Conservation (phyloP, 2,888 invertebrate genomes). For the Euphydryas editha region DNA sequence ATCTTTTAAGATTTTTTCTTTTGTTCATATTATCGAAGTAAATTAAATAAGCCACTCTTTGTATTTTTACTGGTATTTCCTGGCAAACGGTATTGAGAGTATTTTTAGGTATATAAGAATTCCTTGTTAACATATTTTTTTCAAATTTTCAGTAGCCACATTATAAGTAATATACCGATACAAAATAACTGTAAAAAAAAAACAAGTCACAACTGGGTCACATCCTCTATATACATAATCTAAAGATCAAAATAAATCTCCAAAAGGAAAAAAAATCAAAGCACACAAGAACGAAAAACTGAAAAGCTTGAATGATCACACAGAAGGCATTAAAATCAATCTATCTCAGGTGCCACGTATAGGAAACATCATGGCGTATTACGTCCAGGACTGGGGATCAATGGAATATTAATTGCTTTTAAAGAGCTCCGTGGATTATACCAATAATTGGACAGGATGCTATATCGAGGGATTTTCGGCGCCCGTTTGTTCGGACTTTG, state of each 20-base stretch:
- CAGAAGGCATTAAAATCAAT: slow-evolving; percentile 43
- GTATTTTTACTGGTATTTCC: neutral
- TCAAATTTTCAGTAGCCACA: too few species aligned
- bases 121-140: too few species aligned
- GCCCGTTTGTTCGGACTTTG: slow-evolving; percentile 41
- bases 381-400: slow-evolving; percentile 49
- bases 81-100: too few species aligned
- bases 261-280: neutral
- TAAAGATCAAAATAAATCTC: neutral
- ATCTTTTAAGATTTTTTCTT: neutral
- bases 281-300: neutral
- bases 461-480: slow-evolving; percentile 47
- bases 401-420: slow-evolving; percentile 76
- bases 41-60: neutral
- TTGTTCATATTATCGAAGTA: neutral
- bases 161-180: too few species aligned
- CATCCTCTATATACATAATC: too few species aligned
- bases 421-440: slow-evolving; percentile 69
- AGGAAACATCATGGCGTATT: slow-evolving; percentile 43
- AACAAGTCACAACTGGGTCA: too few species aligned
- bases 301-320: slow-evolving; percentile 35
- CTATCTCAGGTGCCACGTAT: slow-evolving; percentile 45
- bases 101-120: too few species aligned
- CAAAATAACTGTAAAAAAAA: too few species aligned
- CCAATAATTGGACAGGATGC: slow-evolving; percentile 64